Percentiles rank a stretch among this genome's conserved stretches.
Conservation (phyloP, 2,888 invertebrate genomes). For the Teleiodes luculella region DNA sequence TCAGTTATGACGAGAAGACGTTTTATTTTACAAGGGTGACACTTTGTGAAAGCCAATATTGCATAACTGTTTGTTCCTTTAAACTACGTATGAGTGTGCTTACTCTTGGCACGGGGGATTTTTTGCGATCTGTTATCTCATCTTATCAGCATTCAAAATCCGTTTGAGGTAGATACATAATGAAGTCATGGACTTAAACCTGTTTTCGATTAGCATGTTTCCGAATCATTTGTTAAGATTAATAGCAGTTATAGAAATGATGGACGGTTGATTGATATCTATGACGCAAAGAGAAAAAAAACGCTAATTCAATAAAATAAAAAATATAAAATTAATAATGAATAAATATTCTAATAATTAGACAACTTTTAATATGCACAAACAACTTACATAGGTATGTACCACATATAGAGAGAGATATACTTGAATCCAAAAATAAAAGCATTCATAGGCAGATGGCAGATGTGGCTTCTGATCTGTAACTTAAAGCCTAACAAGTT, state of each 20-base stretch:
- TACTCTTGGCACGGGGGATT: constrained; percentile 4
- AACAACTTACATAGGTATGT: too few species aligned
- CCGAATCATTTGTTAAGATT: background rate
- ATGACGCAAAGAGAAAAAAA: too few species aligned
- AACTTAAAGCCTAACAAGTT: background rate
- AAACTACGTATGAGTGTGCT: constrained; percentile 21
- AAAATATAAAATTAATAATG: too few species aligned
- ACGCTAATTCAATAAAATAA: too few species aligned
- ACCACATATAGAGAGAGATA: too few species aligned
- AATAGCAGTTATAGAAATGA: too few species aligned
- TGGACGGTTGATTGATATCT: too few species aligned
- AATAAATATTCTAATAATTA: too few species aligned
- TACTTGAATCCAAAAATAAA: background rate
- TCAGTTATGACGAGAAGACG: constrained; percentile 38
- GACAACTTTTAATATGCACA: too few species aligned
- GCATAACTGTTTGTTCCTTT: constrained; percentile 36
- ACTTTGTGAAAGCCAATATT: constrained; percentile 48
- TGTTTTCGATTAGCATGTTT: constrained; percentile 26
- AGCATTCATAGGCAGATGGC: background rate
- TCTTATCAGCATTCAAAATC: constrained; percentile 33
- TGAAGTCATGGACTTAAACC: constrained; percentile 50
- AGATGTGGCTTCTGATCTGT: background rate
- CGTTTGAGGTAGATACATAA: constrained; percentile 38
- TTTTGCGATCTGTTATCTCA: constrained; percentile 20
- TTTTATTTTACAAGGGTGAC: constrained; percentile 35